These are phyloP conservation scores for Plebejus anna DNA, from an alignment of 2,888 invertebrate genomes.

Conservation along the genomic window DNA sequence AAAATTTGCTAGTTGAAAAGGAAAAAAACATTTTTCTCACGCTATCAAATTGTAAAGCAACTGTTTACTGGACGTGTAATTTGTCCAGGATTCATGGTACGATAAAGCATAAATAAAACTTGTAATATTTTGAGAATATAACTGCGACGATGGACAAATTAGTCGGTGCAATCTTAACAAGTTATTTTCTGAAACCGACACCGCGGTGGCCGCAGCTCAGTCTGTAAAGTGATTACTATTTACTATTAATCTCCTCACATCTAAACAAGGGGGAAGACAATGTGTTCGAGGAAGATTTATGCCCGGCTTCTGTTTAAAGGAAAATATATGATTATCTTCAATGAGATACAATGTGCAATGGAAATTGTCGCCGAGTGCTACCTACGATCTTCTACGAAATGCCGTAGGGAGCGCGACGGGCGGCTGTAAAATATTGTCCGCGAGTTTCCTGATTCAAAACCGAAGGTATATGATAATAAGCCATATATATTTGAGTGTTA, in stretches of 20 bases:
- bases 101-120: background rate
- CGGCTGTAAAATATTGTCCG: constrained; percentile 40
- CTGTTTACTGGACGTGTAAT: background rate
- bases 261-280: constrained; percentile 23
- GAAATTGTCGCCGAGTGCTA: constrained; percentile 20
- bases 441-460: constrained; percentile 40
- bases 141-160: background rate
- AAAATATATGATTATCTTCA: constrained; percentile 23
- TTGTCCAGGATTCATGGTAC: background rate
- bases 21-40: background rate
- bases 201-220: background rate
- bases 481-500: constrained; percentile 37
- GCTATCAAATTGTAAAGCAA: background rate
- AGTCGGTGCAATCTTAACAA: background rate
- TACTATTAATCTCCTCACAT: constrained; percentile 21
- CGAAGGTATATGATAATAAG: constrained; percentile 42
- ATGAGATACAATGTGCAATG: constrained; percentile 24
- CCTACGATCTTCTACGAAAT: constrained; percentile 27
- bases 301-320: constrained; percentile 20
- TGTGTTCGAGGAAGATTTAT: constrained; percentile 7
- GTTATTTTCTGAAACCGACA: background rate
- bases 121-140: background rate
- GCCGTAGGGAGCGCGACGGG: constrained; percentile 35
- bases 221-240: constrained; percentile 9
- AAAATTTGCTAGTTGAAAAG: background rate